These are phyloP conservation scores for Oreortyx pictus DNA, from an alignment of 2,797 vertebrate genomes.

Conservation along the genomic window DNA sequence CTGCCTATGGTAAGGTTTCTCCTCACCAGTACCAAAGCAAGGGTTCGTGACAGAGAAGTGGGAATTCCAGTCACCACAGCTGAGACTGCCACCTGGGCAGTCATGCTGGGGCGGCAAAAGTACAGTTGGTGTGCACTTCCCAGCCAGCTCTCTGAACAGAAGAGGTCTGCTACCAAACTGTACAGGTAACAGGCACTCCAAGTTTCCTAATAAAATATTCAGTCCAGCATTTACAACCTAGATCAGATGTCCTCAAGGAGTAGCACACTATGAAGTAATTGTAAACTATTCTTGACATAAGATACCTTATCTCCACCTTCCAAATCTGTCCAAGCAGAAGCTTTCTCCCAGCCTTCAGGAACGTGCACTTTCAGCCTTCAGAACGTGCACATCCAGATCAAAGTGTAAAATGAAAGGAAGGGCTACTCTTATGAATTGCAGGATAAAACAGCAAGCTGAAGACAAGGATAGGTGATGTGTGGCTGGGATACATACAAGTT, in stretches of 20 bases:
- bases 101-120: accelerated
- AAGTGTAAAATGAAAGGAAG: slow-evolving; percentile 15
- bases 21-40: accelerated
- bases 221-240: background rate
- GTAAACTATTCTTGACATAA: background rate
- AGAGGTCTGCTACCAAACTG: background rate
- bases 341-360: slow-evolving; percentile 15
- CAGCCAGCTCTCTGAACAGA: background rate
- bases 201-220: background rate
- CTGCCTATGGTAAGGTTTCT: background rate
- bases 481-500: background rate
- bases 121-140: background rate
- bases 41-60: background rate
- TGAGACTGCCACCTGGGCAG: accelerated
- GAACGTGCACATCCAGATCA: slow-evolving; percentile 24
- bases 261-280: background rate
- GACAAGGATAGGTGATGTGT: background rate
- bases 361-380: slow-evolving; percentile 13
- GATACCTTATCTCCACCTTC: background rate
- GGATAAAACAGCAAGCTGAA: background rate
- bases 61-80: background rate
- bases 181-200: background rate
- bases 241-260: background rate
- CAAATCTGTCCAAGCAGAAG: background rate
- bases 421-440: background rate